Evolutionary conservation across 2,888 invertebrate genomes (phyloP).

Genomic region (Erebia ligea): DNA sequence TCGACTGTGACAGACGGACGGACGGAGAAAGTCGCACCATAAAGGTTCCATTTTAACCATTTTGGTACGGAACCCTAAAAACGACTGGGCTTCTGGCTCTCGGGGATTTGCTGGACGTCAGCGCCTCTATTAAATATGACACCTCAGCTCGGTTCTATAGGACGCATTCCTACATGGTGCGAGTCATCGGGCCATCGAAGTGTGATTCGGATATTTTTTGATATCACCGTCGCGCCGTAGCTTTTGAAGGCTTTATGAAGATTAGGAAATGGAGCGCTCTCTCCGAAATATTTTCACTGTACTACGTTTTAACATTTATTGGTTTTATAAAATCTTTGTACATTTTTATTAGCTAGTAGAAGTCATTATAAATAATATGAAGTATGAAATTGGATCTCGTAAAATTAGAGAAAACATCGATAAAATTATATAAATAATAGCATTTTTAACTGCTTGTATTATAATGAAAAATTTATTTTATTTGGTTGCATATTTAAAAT

Average conservation of each 20-base stretch:
- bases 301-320: slow-evolving; percentile 17
- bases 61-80: neutral
- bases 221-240: slow-evolving; percentile 69
- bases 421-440: slow-evolving; percentile 13
- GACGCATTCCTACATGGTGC: slow-evolving; percentile 66
- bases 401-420: slow-evolving; percentile 15
- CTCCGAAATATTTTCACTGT: slow-evolving; percentile 38
- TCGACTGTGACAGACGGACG: too few species aligned
- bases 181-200: slow-evolving; percentile 42
- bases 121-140: neutral
- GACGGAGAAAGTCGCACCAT: too few species aligned
- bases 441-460: slow-evolving; percentile 4
- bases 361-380: slow-evolving; percentile 5
- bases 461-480: neutral
- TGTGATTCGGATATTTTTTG: slow-evolving; percentile 54
- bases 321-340: neutral
- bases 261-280: slow-evolving; percentile 71
- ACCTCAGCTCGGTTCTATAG: slow-evolving; percentile 47
- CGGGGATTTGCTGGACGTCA: neutral
- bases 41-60: too few species aligned
- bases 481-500: slow-evolving; percentile 11
- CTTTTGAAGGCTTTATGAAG: slow-evolving; percentile 71
- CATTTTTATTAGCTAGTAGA: neutral
- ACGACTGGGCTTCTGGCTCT: too few species aligned
- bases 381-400: neutral